phyloP scores from a whole-genome alignment of 2,888 invertebrate genomes.

The Lymantria dispar region DNA sequence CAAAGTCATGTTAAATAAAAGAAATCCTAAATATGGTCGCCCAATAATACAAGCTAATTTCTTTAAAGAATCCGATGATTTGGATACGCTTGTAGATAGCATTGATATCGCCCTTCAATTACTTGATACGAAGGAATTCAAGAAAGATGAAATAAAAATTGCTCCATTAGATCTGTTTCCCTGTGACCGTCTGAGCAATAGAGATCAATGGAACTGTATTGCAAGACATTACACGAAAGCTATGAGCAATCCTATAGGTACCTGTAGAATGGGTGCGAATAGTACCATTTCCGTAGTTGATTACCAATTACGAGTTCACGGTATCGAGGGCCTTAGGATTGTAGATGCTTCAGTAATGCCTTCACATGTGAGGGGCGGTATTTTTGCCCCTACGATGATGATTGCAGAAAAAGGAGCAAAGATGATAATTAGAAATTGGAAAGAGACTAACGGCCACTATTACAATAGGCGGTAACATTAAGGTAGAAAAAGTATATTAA shows the following conservation, averaged over 20 bases:
- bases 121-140: constrained; percentile 71
- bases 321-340: constrained; percentile 69
- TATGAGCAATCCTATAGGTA: constrained; percentile 70
- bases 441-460: constrained; percentile 63
- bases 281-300: constrained; percentile 68
- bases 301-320: constrained; percentile 65
- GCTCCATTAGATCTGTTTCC: constrained; percentile 73
- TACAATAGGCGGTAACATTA: constrained; percentile 46
- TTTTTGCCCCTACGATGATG: constrained; percentile 71
- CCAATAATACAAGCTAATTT: constrained; percentile 73
- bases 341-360: constrained; percentile 77
- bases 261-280: constrained; percentile 73
- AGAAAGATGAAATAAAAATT: constrained; percentile 68
- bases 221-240: constrained; percentile 76
- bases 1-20: constrained; percentile 66
- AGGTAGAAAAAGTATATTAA: constrained; percentile 2
- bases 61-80: constrained; percentile 70
- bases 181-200: constrained; percentile 65
- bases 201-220: constrained; percentile 78
- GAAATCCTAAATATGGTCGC: constrained; percentile 73
- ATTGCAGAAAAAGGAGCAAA: constrained; percentile 74
- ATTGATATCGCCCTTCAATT: constrained; percentile 73
- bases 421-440: constrained; percentile 72
- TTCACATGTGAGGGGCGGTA: constrained; percentile 65
- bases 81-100: constrained; percentile 69